phyloP scores from a whole-genome alignment of 2,888 invertebrate genomes.

The Tinea semifulvella region DNA sequence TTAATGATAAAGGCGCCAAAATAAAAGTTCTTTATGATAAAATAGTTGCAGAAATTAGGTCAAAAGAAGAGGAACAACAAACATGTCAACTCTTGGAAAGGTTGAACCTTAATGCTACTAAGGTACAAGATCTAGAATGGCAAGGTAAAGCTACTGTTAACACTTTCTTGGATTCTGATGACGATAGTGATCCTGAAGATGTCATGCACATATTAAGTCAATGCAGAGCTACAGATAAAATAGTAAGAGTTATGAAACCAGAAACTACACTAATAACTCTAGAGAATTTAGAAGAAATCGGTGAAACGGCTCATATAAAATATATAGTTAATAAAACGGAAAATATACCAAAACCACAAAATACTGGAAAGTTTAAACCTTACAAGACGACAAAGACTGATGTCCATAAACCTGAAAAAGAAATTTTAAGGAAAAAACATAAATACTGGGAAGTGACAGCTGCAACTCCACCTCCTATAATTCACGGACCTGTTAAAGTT shows the following conservation, averaged over 20 bases:
- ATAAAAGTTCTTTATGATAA: conserved; percentile 55
- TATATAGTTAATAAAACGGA: conserved; percentile 64
- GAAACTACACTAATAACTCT: conserved; percentile 58
- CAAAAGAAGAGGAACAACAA: conserved; percentile 56
- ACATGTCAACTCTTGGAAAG: conserved; percentile 57
- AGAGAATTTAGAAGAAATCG: conserved; percentile 54
- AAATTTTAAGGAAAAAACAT: conserved; percentile 52
- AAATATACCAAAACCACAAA: conserved; percentile 34
- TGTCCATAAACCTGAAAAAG: conserved; percentile 64
- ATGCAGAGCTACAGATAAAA: conserved; percentile 55
- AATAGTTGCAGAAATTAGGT: conserved; percentile 52
- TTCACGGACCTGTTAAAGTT: conserved; percentile 61
- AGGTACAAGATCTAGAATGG: conserved; percentile 69
- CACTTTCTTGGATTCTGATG: conserved; percentile 61
- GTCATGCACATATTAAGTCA: conserved; percentile 68
- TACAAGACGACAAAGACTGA: conserved; percentile 64
- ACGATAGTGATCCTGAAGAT: conserved; percentile 68
- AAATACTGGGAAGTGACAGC: conserved; percentile 71
- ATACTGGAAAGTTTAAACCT: conserved; percentile 60
- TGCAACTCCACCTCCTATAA: conserved; percentile 68
- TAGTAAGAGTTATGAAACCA: conserved; percentile 45
- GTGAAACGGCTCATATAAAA: conserved; percentile 62
- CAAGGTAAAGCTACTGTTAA: conserved; percentile 29
- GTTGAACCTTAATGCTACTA: conserved; percentile 55
- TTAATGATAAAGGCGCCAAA: conserved; percentile 69